Base-by-base conservation (phyloP, 2,797 vertebrate species). In the Sebastes miniatus region DNA sequence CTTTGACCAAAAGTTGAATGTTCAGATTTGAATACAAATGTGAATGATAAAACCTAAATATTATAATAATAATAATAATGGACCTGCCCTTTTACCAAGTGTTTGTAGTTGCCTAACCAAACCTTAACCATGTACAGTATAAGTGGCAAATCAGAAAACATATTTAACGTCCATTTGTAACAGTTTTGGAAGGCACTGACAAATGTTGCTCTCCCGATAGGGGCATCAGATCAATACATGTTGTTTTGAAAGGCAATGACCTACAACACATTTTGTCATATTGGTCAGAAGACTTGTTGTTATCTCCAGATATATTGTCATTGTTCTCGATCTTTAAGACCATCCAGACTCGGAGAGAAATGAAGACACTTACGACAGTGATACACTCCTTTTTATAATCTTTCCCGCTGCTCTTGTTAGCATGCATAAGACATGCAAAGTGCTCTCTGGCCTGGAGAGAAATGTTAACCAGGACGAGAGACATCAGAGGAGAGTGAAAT, bases 401-500 rank as follows among this genome's bases (percentile, higher is more conserved):
- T 61, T 52, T 79, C 69, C 22, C 27, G n/a, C 2, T 20, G n/a
- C 34, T 54, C 74, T 85, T 83, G 76, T 84, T 76, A 76, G 76
- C 66, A 79, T 77, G 50, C 80, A 81, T 73, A 69, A 83, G 66
- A 67, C 72, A 64, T 76, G 54, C 65, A 73, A 73, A 74, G 52
- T 43, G 16, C 54, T 66, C 32, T 77, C 47, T 31, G 56, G 50
- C 75, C 76, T 69, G 11, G 24, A 81, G 69, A 80, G 43, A 83
- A 87, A 87, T 57, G 18, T 75, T 76, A 83, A 73, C 57, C 39
- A 77, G 78, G 31, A 80, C 47, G 61, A 69, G 50, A 16, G 50
- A 89, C 70, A 84, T 83, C 71, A 66, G 64, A 83, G 52, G 57
- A 63, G 22, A 84, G 20, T 10, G 27, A 78, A 83, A 76, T 76